Percentiles rank a stretch among this genome's conserved stretches.
Evolutionary conservation across 2,888 invertebrate species (phyloP).

Genomic region (Acanthoscelides obtectus): DNA sequence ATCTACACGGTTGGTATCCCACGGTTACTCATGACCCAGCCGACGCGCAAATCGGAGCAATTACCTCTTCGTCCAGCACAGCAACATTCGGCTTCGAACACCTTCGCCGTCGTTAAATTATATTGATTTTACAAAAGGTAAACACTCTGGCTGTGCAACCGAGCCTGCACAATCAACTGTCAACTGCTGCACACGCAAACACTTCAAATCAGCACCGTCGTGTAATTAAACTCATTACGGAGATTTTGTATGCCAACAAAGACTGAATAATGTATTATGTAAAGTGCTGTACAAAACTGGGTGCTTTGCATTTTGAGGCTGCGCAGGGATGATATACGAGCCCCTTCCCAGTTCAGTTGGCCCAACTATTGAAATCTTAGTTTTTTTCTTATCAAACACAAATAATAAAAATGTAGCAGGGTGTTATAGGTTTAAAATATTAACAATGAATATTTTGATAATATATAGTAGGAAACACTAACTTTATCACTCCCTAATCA

Average conservation of each 20-base stretch:
- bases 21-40: neutral
- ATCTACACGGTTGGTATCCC: neutral
- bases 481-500: too few species aligned
- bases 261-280: constrained; percentile 18
- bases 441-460: too few species aligned
- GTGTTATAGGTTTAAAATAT: too few species aligned
- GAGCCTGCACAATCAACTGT: constrained; percentile 16
- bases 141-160: constrained; percentile 16
- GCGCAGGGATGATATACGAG: too few species aligned
- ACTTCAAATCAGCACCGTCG: neutral
- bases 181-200: constrained; percentile 19
- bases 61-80: neutral
- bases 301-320: neutral
- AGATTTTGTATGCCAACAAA: constrained; percentile 20
- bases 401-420: too few species aligned
- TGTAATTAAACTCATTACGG: constrained; percentile 16
- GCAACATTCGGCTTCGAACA: neutral
- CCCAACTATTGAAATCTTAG: too few species aligned
- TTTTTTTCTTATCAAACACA: too few species aligned
- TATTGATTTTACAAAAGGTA: constrained; percentile 20
- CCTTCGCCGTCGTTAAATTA: constrained; percentile 10
- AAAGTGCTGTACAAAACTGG: constrained; percentile 8
- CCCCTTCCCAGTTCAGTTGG: too few species aligned
- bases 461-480: too few species aligned
- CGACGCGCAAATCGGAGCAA: neutral